phyloP scores from a whole-genome alignment of 2,113 vertebrate genomes.

The Petrocephalus microphthalmus region DNA sequence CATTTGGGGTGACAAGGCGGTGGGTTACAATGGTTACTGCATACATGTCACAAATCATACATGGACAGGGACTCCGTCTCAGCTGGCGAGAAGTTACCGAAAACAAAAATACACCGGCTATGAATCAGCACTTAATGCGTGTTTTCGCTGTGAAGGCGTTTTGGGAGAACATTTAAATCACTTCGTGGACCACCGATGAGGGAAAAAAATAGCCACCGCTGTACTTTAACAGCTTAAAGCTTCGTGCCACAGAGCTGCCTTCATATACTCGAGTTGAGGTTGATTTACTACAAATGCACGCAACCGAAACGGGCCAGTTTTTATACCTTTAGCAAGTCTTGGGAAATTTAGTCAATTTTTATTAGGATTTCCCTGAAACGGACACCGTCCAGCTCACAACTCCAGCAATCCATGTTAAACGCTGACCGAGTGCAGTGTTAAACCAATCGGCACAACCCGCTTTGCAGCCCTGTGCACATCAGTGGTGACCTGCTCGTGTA shows the following conservation, averaged over 20 bases:
- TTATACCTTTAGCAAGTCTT: background rate
- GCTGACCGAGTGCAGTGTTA: background rate
- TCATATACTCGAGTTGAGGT: background rate
- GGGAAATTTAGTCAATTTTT: background rate
- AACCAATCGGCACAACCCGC: background rate
- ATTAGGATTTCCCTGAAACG: background rate
- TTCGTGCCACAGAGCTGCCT: background rate
- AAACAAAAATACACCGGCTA: slow-evolving; percentile 19
- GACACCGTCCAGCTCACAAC: background rate
- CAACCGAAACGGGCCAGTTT: background rate
- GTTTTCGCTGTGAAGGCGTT: slow-evolving; percentile 10
- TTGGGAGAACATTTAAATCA: background rate
- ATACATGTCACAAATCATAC: slow-evolving; percentile 33
- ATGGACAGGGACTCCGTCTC: background rate
- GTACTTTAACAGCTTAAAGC: background rate
- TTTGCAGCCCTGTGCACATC: background rate
- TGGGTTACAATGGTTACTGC: slow-evolving; percentile 28
- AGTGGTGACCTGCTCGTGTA: background rate
- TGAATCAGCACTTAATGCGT: slow-evolving; percentile 32
- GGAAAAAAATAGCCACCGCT: background rate
- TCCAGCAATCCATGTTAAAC: background rate
- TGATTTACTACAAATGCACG: background rate
- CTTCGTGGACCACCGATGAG: background rate
- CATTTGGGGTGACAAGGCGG: slow-evolving; percentile 24
- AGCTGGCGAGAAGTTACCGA: background rate